Base-by-base conservation (phyloP, 2,797 vertebrate genomes). In the Oreochromis mossambicus region DNA sequence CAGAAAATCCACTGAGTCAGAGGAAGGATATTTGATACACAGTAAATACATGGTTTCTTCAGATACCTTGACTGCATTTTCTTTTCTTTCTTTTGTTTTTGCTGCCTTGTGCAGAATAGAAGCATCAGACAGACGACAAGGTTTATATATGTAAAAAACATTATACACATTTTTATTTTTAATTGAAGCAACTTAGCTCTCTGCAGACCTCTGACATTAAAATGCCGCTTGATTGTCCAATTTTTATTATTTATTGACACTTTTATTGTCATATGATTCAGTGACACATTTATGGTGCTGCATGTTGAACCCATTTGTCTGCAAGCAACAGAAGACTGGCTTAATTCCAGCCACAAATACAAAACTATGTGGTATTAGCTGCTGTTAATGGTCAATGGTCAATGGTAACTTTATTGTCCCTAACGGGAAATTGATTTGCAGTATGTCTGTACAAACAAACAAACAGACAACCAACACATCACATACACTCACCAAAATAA, bases 141-240 rank as follows among this genome's bases (percentile, higher is more conserved):
- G 32, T 38, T 63, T 63, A 63, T 38, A 36, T n/a, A 0, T 38
- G 19, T 38, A 38, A 63, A 68, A 68, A 68, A 43, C 5, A 26
- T 15, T 7, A 43, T 43, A 43, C 8, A 70, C 0, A 70, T 70
- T 26, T 70, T 46, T 17, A 70, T 46, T 70, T 50, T 68, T 68
- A 24, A 43, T 43, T 24, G 5, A 24, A 24, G 13, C 17, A 70
- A 70, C 21, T 26, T 70, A 43, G 66, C 38, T 15, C 13, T 43
- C 21, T 70, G 38, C 13, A 70, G 38, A 43, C 21, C 21, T 68
- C 5, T 26, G 63, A 43, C 21, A 24, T 15, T 68, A 68, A 68
- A 43, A 68, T 41, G 36, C 0, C 0, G n/a, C 19, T 41, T 3
- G 4, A 66, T 21, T 68, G 36, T 68, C 36, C 63, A 68, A 9